A percentile compares a stretch with the other conserved stretches of the same genome.
These are phyloP conservation scores for Thymelicus sylvestris DNA, from an alignment of 2,888 invertebrate genomes.

Conservation along the genomic window DNA sequence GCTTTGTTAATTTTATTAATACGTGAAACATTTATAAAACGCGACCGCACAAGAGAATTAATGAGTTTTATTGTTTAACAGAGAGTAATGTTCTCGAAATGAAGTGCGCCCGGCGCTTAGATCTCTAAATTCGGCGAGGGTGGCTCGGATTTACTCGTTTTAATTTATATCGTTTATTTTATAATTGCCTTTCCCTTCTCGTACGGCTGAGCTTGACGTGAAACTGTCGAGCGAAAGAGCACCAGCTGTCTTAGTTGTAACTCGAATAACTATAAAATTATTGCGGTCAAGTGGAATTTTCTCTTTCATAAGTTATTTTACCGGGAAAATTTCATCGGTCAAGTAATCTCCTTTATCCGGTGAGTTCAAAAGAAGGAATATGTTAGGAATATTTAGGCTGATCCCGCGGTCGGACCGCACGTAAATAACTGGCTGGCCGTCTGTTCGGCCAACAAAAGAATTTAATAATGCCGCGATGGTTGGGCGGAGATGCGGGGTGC, in stretches of 20 bases:
- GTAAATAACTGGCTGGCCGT: constrained; percentile 74
- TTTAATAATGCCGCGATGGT: constrained; percentile 74
- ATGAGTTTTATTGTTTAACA: constrained; percentile 82
- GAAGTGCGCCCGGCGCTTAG: constrained; percentile 65
- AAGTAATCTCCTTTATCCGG: constrained; percentile 25
- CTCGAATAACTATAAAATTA: constrained; percentile 15
- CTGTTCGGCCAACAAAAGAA: constrained; percentile 74
- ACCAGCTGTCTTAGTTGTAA: constrained; percentile 56
- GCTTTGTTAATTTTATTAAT: constrained; percentile 85
- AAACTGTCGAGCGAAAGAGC: constrained; percentile 55
- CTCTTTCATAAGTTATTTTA: constrained; percentile 20
- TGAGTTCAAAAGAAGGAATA: constrained; percentile 43
- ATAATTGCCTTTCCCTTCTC: constrained; percentile 59
- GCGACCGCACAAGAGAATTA: constrained; percentile 78
- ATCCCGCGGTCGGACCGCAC: constrained; percentile 60
- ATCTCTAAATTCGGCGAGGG: constrained; percentile 62
- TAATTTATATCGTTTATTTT: constrained; percentile 70
- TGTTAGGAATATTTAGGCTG: constrained; percentile 57
- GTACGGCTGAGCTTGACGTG: constrained; percentile 51
- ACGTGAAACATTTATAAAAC: constrained; percentile 83
- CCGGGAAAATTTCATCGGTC: constrained; percentile 26
- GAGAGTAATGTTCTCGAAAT: constrained; percentile 76
- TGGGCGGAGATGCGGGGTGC: constrained; percentile 60
- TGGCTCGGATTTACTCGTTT: constrained; percentile 64
- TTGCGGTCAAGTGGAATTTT: constrained; percentile 21